phyloP scores from a whole-genome alignment of 2,113 vertebrate genomes.

The Puffinus mauretanicus region DNA sequence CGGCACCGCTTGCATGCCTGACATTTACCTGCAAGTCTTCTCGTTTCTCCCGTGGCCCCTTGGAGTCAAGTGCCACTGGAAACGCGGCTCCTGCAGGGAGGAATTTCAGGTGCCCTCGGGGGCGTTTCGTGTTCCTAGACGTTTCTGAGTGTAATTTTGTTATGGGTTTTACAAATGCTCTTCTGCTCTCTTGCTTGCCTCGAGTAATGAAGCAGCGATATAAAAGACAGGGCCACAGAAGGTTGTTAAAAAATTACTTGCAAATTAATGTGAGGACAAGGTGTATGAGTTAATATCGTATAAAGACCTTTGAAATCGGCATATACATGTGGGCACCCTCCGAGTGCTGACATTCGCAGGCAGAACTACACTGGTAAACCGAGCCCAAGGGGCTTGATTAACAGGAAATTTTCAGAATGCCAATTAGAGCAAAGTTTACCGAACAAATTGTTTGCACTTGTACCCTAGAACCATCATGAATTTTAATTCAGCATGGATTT shows the following conservation, averaged over 20 bases:
- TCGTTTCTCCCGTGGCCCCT: not conserved
- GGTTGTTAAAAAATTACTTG: slow-evolving; percentile 50
- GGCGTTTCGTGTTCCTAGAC: rapidly evolving
- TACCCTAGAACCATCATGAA: slow-evolving; percentile 84
- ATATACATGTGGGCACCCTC: not conserved
- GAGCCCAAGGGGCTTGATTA: slow-evolving; percentile 79
- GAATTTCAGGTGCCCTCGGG: not conserved
- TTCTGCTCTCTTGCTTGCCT: not conserved
- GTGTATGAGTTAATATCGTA: slow-evolving; percentile 52
- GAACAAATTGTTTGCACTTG: slow-evolving; percentile 82
- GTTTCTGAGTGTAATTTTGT: not conserved
- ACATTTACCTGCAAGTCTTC: not conserved
- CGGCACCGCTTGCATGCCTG: rapidly evolving
- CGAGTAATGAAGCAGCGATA: not conserved
- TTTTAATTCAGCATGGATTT: slow-evolving; percentile 82
- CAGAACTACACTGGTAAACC: slow-evolving; percentile 60
- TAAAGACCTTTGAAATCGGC: slow-evolving; percentile 57
- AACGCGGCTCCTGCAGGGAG: rapidly evolving
- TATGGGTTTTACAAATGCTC: not conserved
- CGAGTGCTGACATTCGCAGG: slow-evolving; percentile 52
- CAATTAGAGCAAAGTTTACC: slow-evolving; percentile 82
- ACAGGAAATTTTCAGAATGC: slow-evolving; percentile 78
- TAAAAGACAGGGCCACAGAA: slow-evolving; percentile 41
- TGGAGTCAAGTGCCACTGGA: not conserved
- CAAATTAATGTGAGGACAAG: slow-evolving; percentile 59